These are phyloP conservation scores for Potamarius usumacintae DNA, from an alignment of 2,113 vertebrate genomes.

Conservation along the genomic window DNA sequence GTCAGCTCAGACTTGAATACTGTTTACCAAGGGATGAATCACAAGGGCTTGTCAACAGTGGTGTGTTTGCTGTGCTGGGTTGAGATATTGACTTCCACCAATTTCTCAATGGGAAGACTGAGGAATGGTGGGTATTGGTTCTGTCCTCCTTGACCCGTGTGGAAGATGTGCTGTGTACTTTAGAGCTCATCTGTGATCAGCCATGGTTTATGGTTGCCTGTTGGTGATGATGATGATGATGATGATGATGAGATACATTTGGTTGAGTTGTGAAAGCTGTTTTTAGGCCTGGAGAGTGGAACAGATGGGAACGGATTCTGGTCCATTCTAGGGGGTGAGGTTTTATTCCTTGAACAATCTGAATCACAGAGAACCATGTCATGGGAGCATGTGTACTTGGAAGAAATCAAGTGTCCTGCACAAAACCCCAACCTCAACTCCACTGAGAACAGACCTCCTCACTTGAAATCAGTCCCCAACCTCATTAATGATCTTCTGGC, in stretches of 20 bases:
- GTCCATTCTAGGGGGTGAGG: neutral
- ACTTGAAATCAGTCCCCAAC: neutral
- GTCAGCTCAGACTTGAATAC: conserved; percentile 36
- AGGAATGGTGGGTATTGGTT: conserved; percentile 20
- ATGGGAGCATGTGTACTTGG: no score
- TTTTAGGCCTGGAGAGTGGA: neutral
- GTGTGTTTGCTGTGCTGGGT: conserved; percentile 41
- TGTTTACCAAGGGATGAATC: conserved; percentile 52
- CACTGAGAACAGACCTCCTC: neutral
- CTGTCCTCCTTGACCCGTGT: neutral
- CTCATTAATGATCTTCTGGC: neutral
- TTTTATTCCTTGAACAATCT: neutral
- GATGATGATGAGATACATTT: neutral
- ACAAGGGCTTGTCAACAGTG: conserved; percentile 47
- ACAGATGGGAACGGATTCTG: neutral
- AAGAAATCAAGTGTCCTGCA: neutral
- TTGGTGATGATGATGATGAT: neutral
- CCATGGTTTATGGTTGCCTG: neutral
- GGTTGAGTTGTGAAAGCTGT: neutral
- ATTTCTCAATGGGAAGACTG: conserved; percentile 14
- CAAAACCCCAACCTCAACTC: neutral
- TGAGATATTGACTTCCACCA: conserved; percentile 38
- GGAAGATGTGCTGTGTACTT: conserved; percentile 53
- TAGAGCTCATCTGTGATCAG: conserved; percentile 24
- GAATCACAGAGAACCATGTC: neutral